Conservation (phyloP, 1,140 invertebrate genomes). For the Drosophila fuyamai region DNA sequence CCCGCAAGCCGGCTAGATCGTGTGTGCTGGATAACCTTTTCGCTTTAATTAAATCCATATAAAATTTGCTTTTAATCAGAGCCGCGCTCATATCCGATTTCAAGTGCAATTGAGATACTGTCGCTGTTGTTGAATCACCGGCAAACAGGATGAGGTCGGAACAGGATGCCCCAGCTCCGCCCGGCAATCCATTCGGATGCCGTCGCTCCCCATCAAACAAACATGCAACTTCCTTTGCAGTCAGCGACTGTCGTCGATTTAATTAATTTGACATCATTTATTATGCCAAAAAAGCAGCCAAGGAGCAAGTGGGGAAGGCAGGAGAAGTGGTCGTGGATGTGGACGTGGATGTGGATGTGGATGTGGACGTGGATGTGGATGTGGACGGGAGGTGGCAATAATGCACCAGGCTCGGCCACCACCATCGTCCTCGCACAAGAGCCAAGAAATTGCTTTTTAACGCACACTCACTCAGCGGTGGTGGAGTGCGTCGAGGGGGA, state of each 20-base stretch:
- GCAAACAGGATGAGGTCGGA: not conserved
- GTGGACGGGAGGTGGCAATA: slow-evolving; percentile 14
- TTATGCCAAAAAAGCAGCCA: slow-evolving; percentile 61
- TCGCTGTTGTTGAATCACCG: not conserved
- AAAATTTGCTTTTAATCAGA: slow-evolving; percentile 39
- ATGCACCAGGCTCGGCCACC: slow-evolving; percentile 4
- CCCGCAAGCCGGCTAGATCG: slow-evolving; percentile 15
- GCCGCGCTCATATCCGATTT: slow-evolving; percentile 55
- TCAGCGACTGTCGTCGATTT: slow-evolving; percentile 59
- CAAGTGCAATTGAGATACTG: slow-evolving; percentile 49
- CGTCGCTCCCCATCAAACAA: slow-evolving; percentile 25
- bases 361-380: not conserved
- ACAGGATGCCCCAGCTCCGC: not conserved
- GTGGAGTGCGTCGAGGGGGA: not conserved
- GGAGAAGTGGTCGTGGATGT: slow-evolving; percentile 19
- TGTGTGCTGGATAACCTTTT: slow-evolving; percentile 35
- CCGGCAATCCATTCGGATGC: slow-evolving; percentile 7
- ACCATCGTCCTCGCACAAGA: slow-evolving; percentile 18
- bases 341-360: not conserved
- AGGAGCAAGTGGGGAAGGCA: not conserved
- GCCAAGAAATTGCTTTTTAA: slow-evolving; percentile 76
- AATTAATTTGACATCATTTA: slow-evolving; percentile 83
- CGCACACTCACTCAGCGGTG: slow-evolving; percentile 40
- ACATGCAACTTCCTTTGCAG: slow-evolving; percentile 52
- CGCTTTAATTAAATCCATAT: slow-evolving; percentile 46